phyloP scores from a whole-genome alignment of 2,113 vertebrate genomes.

The Syngnathus scovelli region DNA sequence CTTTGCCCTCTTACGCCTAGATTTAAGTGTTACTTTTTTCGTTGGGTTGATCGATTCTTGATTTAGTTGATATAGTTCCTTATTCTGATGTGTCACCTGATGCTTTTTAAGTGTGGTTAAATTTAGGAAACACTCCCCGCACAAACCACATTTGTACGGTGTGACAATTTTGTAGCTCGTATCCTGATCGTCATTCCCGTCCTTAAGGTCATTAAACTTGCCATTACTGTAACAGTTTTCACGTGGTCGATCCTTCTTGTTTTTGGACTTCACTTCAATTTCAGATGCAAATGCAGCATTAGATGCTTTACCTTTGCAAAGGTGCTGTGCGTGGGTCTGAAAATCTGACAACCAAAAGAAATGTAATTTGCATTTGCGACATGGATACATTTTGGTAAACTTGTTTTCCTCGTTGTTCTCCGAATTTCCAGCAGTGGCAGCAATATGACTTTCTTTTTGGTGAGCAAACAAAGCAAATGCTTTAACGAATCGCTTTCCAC shows the following conservation, averaged over 20 bases:
- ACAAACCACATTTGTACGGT: conserved; percentile 71
- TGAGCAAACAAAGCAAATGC: conserved; percentile 64
- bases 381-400: conserved; percentile 62
- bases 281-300: conserved; percentile 30
- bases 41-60: conserved; percentile 44
- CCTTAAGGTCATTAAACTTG: conserved; percentile 34
- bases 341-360: conserved; percentile 78
- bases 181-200: conserved; percentile 27
- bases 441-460: conserved; percentile 60
- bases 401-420: conserved; percentile 56
- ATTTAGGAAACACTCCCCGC: conserved; percentile 66
- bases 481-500: conserved; percentile 73
- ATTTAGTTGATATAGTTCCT: conserved; percentile 57
- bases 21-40: conserved; percentile 34
- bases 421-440: conserved; percentile 30
- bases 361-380: conserved; percentile 66
- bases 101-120: conserved; percentile 66
- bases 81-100: conserved; percentile 64
- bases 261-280: conserved; percentile 31
- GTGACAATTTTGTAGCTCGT: conserved; percentile 21
- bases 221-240: conserved; percentile 48
- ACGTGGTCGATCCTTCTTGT: conserved; percentile 12
- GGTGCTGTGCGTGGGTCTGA: conserved; percentile 68
- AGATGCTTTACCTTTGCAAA: conserved; percentile 60
- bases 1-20: conserved; percentile 31